A percentile compares a stretch with the other conserved stretches of the same genome.
Evolutionary conservation across 2,113 vertebrate genomes (phyloP).

Genomic region (Dolichotis patagonum): DNA sequence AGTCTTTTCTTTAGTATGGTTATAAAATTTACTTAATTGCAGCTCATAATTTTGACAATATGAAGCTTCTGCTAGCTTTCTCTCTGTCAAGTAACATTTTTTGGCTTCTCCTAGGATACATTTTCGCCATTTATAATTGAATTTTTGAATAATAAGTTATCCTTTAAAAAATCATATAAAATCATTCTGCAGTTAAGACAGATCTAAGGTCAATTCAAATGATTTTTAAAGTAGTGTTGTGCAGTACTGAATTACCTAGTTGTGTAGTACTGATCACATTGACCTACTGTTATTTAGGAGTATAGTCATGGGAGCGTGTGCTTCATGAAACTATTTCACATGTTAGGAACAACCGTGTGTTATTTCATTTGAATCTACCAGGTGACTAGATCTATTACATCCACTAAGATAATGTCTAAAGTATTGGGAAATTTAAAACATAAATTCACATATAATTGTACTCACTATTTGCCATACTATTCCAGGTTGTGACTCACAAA

Average conservation of each 20-base stretch:
- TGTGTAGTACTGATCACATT: not conserved
- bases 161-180: not conserved
- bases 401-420: not conserved
- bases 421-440: not conserved
- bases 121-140: not conserved
- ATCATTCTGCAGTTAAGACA: not conserved
- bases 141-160: conserved; percentile 3
- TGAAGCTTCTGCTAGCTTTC: not conserved
- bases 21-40: not conserved
- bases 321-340: not conserved
- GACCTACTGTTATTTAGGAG: not conserved
- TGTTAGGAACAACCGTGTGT: not conserved
- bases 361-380: not conserved
- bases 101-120: not conserved
- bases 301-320: not conserved
- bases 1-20: not conserved
- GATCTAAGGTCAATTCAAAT: not conserved
- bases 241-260: not conserved
- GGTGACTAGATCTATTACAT: not conserved
- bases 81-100: not conserved
- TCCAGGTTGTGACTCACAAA: not conserved
- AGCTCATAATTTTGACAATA: conserved; percentile 13
- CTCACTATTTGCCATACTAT: not conserved
- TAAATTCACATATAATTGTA: not conserved
- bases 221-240: conserved; percentile 8